These are phyloP conservation scores for Paramormyrops hopkinsi DNA, from an alignment of 2,797 vertebrate genomes.

Conservation along the genomic window DNA sequence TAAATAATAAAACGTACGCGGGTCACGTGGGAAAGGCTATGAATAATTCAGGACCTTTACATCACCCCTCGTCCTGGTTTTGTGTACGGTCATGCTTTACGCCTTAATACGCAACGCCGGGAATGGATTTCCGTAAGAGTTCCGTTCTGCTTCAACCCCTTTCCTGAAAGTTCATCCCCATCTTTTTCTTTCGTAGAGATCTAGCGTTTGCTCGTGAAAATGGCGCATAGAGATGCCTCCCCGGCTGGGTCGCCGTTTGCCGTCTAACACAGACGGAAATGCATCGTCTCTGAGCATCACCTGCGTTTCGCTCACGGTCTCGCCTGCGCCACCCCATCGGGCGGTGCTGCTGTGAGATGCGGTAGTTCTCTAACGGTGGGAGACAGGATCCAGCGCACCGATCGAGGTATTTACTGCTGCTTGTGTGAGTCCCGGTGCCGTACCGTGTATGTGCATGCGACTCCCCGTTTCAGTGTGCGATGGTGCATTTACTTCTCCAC, in stretches of 20 bases:
- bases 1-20: conserved; percentile 22
- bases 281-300: conserved; percentile 25
- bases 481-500: not conserved
- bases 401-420: conserved; percentile 27
- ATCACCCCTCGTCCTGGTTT: conserved; percentile 11
- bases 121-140: conserved; percentile 26
- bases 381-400: conserved; percentile 30
- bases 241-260: not conserved
- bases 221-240: conserved; percentile 17
- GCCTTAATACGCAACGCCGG: conserved; percentile 24
- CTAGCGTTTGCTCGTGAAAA: not conserved
- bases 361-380: conserved; percentile 26
- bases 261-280: conserved; percentile 31
- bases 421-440: not conserved
- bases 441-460: not conserved
- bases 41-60: conserved; percentile 25
- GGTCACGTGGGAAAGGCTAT: conserved; percentile 22
- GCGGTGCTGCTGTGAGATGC: conserved; percentile 30
- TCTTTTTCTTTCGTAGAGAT: not conserved
- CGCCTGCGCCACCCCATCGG: conserved; percentile 25
- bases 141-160: conserved; percentile 1
- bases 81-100: not conserved
- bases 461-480: not conserved
- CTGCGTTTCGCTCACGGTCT: conserved; percentile 25
- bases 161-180: not conserved